These are phyloP conservation scores for Sturmia bella DNA, from an alignment of 2,888 invertebrate species.

Conservation along the genomic window DNA sequence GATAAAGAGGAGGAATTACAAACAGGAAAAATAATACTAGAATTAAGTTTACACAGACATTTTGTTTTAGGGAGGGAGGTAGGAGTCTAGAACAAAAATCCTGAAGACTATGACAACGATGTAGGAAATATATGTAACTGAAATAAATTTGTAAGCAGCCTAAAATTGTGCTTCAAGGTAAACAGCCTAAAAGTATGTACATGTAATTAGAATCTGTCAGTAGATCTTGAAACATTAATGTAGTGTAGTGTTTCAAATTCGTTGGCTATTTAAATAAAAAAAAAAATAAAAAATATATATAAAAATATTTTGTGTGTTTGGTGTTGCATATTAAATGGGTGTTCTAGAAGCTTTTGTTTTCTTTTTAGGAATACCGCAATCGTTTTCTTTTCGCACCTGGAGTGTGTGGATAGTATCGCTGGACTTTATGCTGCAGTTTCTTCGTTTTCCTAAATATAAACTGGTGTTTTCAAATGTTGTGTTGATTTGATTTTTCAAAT, in stretches of 20 bases:
- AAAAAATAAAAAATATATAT: no score
- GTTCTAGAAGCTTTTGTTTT: conserved; percentile 15
- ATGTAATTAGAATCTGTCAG: neutral
- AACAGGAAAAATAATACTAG: neutral
- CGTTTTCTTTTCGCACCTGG: conserved; percentile 19
- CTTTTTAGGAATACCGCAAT: neutral
- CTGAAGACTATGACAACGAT: conserved; percentile 17
- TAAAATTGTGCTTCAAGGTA: conserved; percentile 1
- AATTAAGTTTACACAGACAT: neutral
- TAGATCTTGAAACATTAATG: neutral
- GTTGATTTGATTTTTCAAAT: conserved; percentile 21
- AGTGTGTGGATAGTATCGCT: conserved; percentile 64
- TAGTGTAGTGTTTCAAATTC: neutral
- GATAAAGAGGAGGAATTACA: neutral
- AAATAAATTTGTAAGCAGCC: neutral
- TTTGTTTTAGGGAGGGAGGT: neutral
- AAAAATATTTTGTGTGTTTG: no score
- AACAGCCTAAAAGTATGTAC: neutral
- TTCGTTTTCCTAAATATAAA: conserved; percentile 6
- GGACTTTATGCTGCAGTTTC: conserved; percentile 58
- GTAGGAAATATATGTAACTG: neutral
- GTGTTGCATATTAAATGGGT: neutral
- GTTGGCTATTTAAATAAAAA: no score
- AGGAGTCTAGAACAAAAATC: conserved; percentile 33
- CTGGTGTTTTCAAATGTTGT: conserved; percentile 26